phyloP scores from a whole-genome alignment of 2,888 invertebrate genomes.

The Caenorhabditis panamensis region DNA sequence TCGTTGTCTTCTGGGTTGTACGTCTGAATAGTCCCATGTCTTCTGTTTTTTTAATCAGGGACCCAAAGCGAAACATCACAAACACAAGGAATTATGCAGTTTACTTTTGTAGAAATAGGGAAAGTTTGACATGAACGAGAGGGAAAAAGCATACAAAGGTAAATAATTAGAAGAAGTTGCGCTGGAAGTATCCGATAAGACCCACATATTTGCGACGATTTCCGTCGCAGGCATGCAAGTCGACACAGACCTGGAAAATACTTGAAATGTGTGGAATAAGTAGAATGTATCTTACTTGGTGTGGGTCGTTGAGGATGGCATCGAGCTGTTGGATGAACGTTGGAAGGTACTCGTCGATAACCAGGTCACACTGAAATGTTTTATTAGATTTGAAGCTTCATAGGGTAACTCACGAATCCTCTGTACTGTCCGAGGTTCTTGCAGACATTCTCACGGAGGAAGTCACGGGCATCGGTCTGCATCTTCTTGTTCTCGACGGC shows the following conservation, averaged over 20 bases:
- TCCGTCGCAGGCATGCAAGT: conserved; percentile 46
- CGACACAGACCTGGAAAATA: conserved; percentile 58
- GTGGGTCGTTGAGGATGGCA: conserved; percentile 72
- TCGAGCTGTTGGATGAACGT: conserved; percentile 78
- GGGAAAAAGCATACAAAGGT: conserved; percentile 13
- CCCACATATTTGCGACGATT: conserved; percentile 58
- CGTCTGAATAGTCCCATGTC: conserved; percentile 6
- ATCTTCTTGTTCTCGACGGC: conserved; percentile 73
- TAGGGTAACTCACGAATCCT: conserved; percentile 69
- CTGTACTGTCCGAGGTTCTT: conserved; percentile 73
- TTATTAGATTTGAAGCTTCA: background rate
- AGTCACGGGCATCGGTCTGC: conserved; percentile 68
- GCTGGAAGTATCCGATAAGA: conserved; percentile 58
- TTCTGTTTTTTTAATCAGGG: background rate
- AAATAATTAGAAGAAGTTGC: conserved; percentile 42
- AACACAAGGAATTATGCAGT: conserved; percentile 23
- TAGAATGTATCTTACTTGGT: conserved; percentile 53
- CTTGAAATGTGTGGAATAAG: background rate
- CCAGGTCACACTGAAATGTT: conserved; percentile 73
- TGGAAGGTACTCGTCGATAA: conserved; percentile 79
- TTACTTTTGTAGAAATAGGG: conserved; percentile 14
- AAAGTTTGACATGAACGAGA: background rate
- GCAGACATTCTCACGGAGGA: conserved; percentile 75
- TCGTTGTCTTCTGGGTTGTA: conserved; percentile 26
- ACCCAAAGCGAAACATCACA: conserved; percentile 5